These are phyloP conservation scores for Xiphorhynchus erythropygius DNA, from an alignment of 2,797 vertebrate species.

Conservation along the genomic window DNA sequence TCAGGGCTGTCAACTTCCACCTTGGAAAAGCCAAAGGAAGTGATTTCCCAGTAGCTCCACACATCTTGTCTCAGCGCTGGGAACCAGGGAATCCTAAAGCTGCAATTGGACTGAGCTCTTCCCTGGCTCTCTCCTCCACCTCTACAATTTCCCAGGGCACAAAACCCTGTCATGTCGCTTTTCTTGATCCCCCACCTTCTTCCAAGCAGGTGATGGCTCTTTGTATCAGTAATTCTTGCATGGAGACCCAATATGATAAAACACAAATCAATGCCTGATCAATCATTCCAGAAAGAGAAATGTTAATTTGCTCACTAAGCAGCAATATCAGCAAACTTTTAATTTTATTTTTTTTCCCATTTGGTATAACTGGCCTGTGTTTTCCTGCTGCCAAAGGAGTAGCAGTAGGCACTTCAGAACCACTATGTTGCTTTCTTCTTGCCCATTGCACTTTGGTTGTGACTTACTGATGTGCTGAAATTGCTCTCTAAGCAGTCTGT, in stretches of 20 bases:
- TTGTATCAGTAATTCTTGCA: background rate
- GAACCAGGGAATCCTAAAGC: background rate
- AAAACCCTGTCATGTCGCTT: background rate
- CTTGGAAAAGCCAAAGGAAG: background rate
- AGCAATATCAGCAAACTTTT: background rate
- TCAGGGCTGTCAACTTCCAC: background rate
- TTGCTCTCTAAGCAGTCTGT: background rate
- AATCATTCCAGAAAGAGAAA: background rate
- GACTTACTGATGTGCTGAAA: background rate
- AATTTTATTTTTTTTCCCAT: fast-evolving
- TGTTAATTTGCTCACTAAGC: background rate
- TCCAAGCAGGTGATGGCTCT: background rate
- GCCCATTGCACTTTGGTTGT: background rate
- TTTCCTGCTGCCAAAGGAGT: background rate
- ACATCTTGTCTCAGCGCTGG: background rate
- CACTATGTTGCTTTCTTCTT: background rate
- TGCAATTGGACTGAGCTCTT: background rate
- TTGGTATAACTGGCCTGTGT: background rate
- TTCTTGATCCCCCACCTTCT: background rate
- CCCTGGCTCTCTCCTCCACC: fast-evolving
- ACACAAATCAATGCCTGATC: background rate
- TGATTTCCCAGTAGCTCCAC: background rate
- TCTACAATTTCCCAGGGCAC: background rate
- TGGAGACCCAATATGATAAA: background rate
- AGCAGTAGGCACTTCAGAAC: background rate